Evolutionary conservation across 1,140 invertebrate species (phyloP), one percentile per base, ranked within the genome.

Genomic region (Oedothorax gibbosus): DNA sequence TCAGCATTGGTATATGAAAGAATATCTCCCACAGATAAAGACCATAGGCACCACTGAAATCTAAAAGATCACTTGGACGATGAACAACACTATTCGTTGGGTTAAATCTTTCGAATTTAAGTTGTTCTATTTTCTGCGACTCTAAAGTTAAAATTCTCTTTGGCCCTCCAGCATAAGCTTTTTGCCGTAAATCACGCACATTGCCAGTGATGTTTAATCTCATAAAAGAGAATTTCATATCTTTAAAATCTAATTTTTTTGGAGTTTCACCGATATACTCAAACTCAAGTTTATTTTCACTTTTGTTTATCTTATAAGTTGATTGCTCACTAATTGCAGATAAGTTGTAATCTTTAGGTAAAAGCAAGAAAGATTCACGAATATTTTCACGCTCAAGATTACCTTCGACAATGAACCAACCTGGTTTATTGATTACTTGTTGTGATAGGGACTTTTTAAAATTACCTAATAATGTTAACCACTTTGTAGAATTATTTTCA

Each of bases 21-120:
- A 60, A 60, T 60, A 60, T 60, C 57, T 60, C 57, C 57, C 57
- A 60, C 57, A 60, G 57, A 60, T 60, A 60, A 60, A 60, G 57
- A 9, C 57, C 57, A 60, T 60, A 60, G 57, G 57, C 57, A 60
- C 57, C 57, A 60, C 57, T 60, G 18, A 60, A 60, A 60, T 60
- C 57, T 60, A 60, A 60, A 60, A 60, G 57, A 60, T 60, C 57
- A 60, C 57, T 60, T 60, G 57, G 57, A 60, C 57, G 57, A 60
- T 60, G 57, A 60, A 60, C 57, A 60, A 60, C 57, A 60, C 57
- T 60, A 60, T 60, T 60, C 57, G 57, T 60, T 60, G 57, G 57
- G 57, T 60, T 60, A 60, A 60, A 60, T 60, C 57, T 60, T 60
- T 60, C 57, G 57, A 60, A 60, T 60, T 60, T 60, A 60, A 60